Percentiles rank a stretch among this genome's conserved stretches.
Conservation (phyloP, 2,797 vertebrate species). For the Pteropus rufus region DNA sequence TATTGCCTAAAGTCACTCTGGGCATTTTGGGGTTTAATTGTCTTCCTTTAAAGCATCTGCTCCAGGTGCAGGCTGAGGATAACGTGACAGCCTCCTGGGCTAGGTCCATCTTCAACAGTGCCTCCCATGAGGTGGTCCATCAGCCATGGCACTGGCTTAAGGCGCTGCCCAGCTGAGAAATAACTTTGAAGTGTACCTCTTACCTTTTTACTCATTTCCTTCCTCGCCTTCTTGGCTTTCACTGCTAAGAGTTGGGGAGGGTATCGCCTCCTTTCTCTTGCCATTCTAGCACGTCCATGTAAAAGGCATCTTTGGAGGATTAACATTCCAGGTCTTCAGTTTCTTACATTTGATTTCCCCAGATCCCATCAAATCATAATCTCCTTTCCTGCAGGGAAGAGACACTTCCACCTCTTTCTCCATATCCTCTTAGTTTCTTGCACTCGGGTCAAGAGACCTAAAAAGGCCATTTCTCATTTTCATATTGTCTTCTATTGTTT, state of each 20-base stretch:
- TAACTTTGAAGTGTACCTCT: slow-evolving; percentile 43
- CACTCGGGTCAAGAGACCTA: slow-evolving; percentile 72
- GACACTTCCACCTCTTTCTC: slow-evolving; percentile 77
- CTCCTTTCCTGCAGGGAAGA: slow-evolving; percentile 75
- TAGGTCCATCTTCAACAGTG: background rate
- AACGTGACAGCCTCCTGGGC: slow-evolving; percentile 33
- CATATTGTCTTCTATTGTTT: slow-evolving; percentile 71
- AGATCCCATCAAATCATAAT: slow-evolving; percentile 68
- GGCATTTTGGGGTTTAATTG: slow-evolving; percentile 33
- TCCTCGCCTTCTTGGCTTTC: slow-evolving; percentile 70
- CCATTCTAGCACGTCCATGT: slow-evolving; percentile 38
- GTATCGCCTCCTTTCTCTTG: slow-evolving; percentile 57
- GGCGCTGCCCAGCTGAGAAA: slow-evolving; percentile 55
- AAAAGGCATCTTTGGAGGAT: slow-evolving; percentile 51
- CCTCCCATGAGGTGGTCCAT: slow-evolving; percentile 50
- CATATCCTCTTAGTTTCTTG: slow-evolving; percentile 73
- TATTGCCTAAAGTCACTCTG: background rate
- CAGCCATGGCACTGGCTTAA: slow-evolving; percentile 40
- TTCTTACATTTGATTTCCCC: slow-evolving; percentile 70
- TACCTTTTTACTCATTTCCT: slow-evolving; percentile 52
- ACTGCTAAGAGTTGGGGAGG: slow-evolving; percentile 31
- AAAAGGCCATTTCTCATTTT: slow-evolving; percentile 67
- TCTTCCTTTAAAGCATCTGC: slow-evolving; percentile 48
- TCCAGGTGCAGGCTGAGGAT: background rate
- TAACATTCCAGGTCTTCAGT: slow-evolving; percentile 72